Percentiles rank a stretch among this genome's conserved stretches.
Conservation (phyloP, 2,888 invertebrate species). For the Drosophila mayaguana region DNA sequence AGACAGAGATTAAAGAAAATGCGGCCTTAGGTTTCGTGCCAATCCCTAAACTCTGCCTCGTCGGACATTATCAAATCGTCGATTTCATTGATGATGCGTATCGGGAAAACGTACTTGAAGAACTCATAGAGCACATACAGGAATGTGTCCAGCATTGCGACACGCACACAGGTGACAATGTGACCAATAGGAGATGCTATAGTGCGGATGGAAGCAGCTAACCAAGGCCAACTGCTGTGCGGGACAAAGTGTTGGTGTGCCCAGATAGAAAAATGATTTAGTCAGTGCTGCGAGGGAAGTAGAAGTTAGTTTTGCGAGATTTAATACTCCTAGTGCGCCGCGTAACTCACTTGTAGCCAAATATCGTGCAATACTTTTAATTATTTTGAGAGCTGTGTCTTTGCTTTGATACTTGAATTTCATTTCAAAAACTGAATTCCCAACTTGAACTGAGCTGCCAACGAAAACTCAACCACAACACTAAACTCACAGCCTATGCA, state of each 20-base stretch:
- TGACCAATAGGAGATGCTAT: constrained; percentile 18
- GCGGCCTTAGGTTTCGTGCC: constrained; percentile 47
- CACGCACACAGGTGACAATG: constrained; percentile 17
- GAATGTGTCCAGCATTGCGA: constrained; percentile 50
- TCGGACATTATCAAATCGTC: constrained; percentile 37
- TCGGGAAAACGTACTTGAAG: constrained; percentile 52
- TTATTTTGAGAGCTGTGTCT: constrained; percentile 41
- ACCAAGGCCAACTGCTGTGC: constrained; percentile 38
- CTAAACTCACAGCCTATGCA: constrained; percentile 17
- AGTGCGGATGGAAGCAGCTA: constrained; percentile 31
- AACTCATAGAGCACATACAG: constrained; percentile 61
- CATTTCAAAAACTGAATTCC: constrained; percentile 52
- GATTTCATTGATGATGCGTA: constrained; percentile 55
- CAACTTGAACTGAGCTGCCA: constrained; percentile 2
- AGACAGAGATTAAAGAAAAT: background rate
- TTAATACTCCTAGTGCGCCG: background rate
- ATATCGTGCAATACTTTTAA: constrained; percentile 40
- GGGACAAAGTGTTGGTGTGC: constrained; percentile 37
- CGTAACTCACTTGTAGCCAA: constrained; percentile 41
- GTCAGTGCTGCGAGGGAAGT: constrained; percentile 29
- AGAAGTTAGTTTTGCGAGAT: background rate
- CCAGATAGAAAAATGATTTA: constrained; percentile 51
- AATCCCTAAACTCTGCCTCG: constrained; percentile 13
- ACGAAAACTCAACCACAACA: background rate
- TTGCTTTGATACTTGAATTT: constrained; percentile 74